These are phyloP conservation scores for Chrysopilus asiliformis DNA, from an alignment of 2,888 invertebrate genomes.

Conservation along the genomic window DNA sequence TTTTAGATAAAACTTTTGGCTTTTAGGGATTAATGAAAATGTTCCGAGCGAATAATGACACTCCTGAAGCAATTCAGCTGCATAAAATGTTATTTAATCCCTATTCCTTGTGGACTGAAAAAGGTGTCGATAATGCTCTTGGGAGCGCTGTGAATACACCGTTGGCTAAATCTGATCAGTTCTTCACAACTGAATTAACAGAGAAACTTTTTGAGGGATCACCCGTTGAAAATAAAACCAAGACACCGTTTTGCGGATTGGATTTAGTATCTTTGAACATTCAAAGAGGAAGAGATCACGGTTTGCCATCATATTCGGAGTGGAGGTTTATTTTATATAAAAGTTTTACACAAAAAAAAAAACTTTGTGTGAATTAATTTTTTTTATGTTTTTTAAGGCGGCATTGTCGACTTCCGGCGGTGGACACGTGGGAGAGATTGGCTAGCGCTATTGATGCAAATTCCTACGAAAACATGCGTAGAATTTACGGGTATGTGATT, in stretches of 20 bases:
- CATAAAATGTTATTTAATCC: conserved; percentile 74
- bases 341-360: too few species aligned
- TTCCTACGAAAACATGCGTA: conserved; percentile 46
- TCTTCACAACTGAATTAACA: conserved; percentile 32
- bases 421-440: conserved; percentile 51
- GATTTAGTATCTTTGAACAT: conserved; percentile 81
- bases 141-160: conserved; percentile 52
- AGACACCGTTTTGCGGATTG: conserved; percentile 48
- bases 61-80: conserved; percentile 52
- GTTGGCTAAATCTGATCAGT: conserved; percentile 38
- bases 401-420: conserved; percentile 54
- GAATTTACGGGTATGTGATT: conserved; percentile 47
- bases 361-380: too few species aligned
- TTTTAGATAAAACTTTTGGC: too few species aligned
- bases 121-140: conserved; percentile 49
- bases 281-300: conserved; percentile 81
- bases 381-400: too few species aligned
- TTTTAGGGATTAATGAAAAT: conserved; percentile 56
- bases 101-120: conserved; percentile 48
- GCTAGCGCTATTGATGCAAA: conserved; percentile 48
- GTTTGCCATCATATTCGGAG: conserved; percentile 60
- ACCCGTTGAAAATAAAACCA: conserved; percentile 15
- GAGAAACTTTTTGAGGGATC: conserved; percentile 31
- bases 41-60: conserved; percentile 39
- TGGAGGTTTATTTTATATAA: too few species aligned